phyloP scores from a whole-genome alignment of 2,797 vertebrate species.

The Podargus strigoides region DNA sequence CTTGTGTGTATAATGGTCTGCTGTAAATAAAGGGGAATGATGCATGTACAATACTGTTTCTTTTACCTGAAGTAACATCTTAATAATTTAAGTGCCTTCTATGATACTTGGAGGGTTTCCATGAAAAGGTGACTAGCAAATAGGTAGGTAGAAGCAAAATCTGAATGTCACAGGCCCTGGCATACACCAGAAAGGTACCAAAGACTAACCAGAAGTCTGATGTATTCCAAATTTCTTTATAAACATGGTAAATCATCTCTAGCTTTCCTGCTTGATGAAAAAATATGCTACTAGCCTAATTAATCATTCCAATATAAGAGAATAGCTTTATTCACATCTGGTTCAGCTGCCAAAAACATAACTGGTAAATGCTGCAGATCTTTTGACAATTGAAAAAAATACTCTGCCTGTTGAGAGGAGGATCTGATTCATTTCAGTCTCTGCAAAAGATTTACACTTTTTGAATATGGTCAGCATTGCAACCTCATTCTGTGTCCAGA shows the following conservation, averaged over 20 bases:
- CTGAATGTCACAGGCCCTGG: neutral
- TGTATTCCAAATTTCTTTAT: neutral
- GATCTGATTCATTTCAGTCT: neutral
- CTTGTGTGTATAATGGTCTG: neutral
- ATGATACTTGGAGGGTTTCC: neutral
- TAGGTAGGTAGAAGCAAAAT: neutral
- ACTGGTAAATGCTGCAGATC: neutral
- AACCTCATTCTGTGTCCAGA: neutral
- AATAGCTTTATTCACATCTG: constrained; percentile 41
- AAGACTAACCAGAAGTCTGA: neutral
- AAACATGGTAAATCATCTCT: constrained; percentile 10
- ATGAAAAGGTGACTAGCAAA: neutral
- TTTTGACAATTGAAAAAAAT: constrained; percentile 13
- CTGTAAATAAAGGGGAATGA: neutral
- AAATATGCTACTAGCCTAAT: constrained; percentile 21
- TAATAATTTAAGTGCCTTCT: neutral
- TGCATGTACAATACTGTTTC: neutral
- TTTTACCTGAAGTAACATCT: neutral
- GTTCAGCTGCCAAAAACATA: constrained; percentile 46
- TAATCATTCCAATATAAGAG: constrained; percentile 39
- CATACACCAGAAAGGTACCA: neutral
- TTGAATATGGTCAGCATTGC: neutral
- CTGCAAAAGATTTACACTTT: neutral
- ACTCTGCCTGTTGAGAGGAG: neutral
- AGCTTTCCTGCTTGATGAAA: constrained; percentile 9